A percentile compares a stretch with the other conserved stretches of the same genome.
Evolutionary conservation across 2,888 invertebrate genomes (phyloP).

Genomic region (Digitonthophagus gazella): DNA sequence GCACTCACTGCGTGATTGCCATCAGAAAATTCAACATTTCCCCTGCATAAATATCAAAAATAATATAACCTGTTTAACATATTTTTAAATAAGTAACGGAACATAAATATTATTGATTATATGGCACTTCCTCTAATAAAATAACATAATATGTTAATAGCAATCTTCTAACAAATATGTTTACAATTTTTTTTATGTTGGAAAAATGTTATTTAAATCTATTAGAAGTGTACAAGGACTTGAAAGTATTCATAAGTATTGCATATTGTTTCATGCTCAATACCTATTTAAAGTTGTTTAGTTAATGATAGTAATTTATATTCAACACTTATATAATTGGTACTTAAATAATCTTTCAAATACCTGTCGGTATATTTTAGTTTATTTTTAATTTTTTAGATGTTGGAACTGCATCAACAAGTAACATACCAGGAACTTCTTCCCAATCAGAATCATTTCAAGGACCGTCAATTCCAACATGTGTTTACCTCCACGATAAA

Average conservation of each 20-base stretch:
- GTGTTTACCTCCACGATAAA: constrained; percentile 80
- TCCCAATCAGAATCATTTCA: constrained; percentile 36
- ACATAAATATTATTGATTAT: neutral
- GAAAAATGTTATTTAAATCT: too few species aligned
- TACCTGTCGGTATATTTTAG: too few species aligned
- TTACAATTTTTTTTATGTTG: too few species aligned
- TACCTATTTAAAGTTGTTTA: too few species aligned
- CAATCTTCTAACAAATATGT: too few species aligned
- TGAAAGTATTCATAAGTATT: too few species aligned
- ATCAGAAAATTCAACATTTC: neutral
- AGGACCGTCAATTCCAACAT: constrained; percentile 59
- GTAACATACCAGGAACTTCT: constrained; percentile 13
- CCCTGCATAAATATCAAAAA: neutral
- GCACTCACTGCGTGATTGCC: too few species aligned
- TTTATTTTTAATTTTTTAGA: constrained; percentile 12
- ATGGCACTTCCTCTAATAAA: neutral
- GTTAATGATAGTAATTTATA: too few species aligned
- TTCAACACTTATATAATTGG: too few species aligned
- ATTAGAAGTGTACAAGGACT: too few species aligned
- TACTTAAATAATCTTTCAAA: too few species aligned
- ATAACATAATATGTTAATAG: neutral
- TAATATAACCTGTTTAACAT: neutral
- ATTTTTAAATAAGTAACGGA: neutral
- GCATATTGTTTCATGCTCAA: too few species aligned
- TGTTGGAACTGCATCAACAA: constrained; percentile 12